phyloP scores from a whole-genome alignment of 2,797 vertebrate species.

The Macrochelys suwanniensis region DNA sequence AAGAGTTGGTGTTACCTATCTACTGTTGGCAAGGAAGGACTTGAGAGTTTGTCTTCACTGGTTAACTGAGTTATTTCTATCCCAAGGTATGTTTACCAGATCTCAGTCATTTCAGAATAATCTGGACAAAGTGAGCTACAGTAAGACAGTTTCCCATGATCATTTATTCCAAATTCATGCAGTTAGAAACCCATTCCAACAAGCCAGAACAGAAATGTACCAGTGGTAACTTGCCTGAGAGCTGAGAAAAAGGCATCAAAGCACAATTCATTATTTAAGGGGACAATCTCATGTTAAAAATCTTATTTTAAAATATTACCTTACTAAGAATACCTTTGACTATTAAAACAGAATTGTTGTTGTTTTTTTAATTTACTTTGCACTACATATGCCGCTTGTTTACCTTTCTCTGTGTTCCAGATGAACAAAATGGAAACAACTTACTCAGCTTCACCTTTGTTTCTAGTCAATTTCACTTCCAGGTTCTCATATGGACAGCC shows the following conservation, averaged over 20 bases:
- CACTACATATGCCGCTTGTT: not conserved
- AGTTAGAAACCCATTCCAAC: not conserved
- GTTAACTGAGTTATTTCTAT: not conserved
- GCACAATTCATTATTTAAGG: not conserved
- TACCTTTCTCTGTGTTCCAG: not conserved
- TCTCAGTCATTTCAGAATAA: not conserved
- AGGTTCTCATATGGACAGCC: not conserved
- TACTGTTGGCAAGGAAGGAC: not conserved
- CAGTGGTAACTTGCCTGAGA: not conserved
- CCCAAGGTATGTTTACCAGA: not conserved
- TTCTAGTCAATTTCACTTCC: not conserved
- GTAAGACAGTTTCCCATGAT: not conserved
- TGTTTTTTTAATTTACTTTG: not conserved
- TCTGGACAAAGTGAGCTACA: not conserved
- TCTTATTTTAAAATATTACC: not conserved
- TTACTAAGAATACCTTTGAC: not conserved
- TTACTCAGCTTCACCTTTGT: not conserved
- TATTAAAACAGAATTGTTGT: not conserved
- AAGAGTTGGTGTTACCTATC: not conserved
- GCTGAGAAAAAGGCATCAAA: not conserved
- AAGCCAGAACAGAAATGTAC: not conserved
- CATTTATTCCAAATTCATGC: not conserved
- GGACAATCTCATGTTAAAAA: not conserved
- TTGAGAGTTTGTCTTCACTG: not conserved
- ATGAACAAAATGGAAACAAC: not conserved